These are phyloP conservation scores for Arenicola marina DNA, from an alignment of 2,888 invertebrate genomes.

Conservation along the genomic window DNA sequence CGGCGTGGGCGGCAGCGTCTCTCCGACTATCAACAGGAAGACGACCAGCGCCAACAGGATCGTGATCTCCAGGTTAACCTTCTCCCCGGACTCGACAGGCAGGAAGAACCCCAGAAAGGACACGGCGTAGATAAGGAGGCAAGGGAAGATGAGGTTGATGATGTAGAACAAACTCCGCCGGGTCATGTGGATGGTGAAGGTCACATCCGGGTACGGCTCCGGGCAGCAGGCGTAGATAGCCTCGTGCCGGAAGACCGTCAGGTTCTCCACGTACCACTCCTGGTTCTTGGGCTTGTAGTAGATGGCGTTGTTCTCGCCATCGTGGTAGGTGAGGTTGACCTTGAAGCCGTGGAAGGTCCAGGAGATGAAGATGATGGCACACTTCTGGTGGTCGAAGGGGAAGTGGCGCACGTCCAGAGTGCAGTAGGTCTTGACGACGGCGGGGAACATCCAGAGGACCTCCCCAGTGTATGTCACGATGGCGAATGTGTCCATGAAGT, in stretches of 20 bases:
- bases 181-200: constrained; percentile 37
- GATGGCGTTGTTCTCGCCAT: constrained; percentile 27
- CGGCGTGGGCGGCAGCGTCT: constrained; percentile 32
- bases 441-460: constrained; percentile 64
- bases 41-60: constrained; percentile 36
- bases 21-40: constrained; percentile 36
- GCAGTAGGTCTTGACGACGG: constrained; percentile 63
- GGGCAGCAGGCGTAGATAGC: constrained; percentile 58
- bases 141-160: constrained; percentile 34
- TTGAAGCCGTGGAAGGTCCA: constrained; percentile 64
- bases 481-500: constrained; percentile 59
- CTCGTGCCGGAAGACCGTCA: constrained; percentile 59
- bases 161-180: constrained; percentile 34
- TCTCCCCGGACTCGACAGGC: constrained; percentile 36
- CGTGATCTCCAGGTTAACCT: constrained; percentile 38
- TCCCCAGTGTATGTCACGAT: constrained; percentile 62
- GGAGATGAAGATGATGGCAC: constrained; percentile 62
- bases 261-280: constrained; percentile 50
- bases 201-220: constrained; percentile 52
- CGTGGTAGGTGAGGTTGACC: constrained; percentile 44
- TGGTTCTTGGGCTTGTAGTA: constrained; percentile 82
- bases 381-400: constrained; percentile 63
- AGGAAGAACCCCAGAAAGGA: constrained; percentile 38
- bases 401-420: constrained; percentile 64
- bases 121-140: constrained; percentile 36